Evolutionary conservation across 2,888 invertebrate genomes (phyloP).

Genomic region (Catocala sponsa): DNA sequence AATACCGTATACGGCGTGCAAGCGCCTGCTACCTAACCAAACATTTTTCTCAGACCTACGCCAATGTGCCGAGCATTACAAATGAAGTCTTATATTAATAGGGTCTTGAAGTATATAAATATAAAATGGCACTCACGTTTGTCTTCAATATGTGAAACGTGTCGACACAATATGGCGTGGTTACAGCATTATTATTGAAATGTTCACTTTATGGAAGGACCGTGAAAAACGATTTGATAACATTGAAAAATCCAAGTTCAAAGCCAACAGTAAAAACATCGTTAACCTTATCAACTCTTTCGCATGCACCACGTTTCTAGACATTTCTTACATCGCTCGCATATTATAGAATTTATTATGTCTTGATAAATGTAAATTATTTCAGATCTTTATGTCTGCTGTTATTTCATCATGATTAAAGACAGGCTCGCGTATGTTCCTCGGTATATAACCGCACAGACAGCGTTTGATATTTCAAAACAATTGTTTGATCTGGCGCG

Average conservation of each 20-base stretch:
- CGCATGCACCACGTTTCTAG: slow-evolving; percentile 35
- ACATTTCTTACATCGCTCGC: slow-evolving; percentile 23
- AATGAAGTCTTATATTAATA: slow-evolving; percentile 3
- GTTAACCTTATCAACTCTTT: slow-evolving; percentile 46
- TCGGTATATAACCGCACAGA: slow-evolving; percentile 5
- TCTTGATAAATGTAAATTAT: slow-evolving; percentile 21
- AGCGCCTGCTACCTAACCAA: neutral
- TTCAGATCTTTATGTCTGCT: slow-evolving; percentile 7
- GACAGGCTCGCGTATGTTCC: slow-evolving; percentile 13
- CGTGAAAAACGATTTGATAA: slow-evolving; percentile 36
- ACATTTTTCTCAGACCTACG: slow-evolving; percentile 14
- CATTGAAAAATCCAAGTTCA: slow-evolving; percentile 56
- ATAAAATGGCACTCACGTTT: slow-evolving; percentile 13
- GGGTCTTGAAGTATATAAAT: neutral
- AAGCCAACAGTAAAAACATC: slow-evolving; percentile 54
- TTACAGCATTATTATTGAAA: slow-evolving; percentile 25
- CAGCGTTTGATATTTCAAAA: slow-evolving; percentile 11
- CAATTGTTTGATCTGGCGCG: slow-evolving; percentile 3
- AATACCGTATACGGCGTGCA: slow-evolving; percentile 12
- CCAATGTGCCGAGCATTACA: slow-evolving; percentile 10
- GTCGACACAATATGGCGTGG: slow-evolving; percentile 16
- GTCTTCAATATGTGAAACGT: slow-evolving; percentile 13
- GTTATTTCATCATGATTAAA: slow-evolving; percentile 17
- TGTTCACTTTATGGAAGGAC: slow-evolving; percentile 24
- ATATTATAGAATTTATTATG: slow-evolving; percentile 22